Evolutionary conservation across 2,797 vertebrate genomes (phyloP), one percentile per base, ranked within the genome.

Genomic region (Notolepis coatsorum): DNA sequence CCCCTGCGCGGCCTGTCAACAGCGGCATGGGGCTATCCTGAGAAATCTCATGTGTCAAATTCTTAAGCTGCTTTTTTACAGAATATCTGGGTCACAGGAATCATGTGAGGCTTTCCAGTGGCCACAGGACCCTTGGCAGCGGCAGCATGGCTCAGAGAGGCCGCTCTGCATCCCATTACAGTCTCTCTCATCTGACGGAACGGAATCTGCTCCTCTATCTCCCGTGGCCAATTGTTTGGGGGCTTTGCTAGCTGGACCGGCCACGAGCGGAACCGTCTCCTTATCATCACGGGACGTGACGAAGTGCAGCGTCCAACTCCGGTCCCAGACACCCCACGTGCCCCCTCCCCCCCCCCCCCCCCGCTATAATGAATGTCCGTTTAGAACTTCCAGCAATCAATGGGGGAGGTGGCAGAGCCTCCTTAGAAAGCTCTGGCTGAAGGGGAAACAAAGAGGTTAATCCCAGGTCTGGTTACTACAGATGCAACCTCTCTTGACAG

Each of bases 291-390:
- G 80, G 76, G 86, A 74, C 73, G n/a, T 76, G 76, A 85, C 65
- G 59, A 78, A 37, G 21, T 15, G 30, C 53, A 37, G 37, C 71
- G n/a, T n/a, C n/a, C n/a, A n/a, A n/a, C n/a, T n/a, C n/a, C n/a
- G n/a, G n/a, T n/a, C 68, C 31, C 6, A 1, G 41, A 17, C 38
- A 46, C n/a, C 13, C 7, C 39, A 33, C 25, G 2, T 18, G 8
- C 7, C 17, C 15, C 7, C 17, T 1, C 3, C 61, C 60, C 61
- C 43, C 21, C 53, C 60, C 39, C 50, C 68, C 82, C n/a, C n/a
- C n/a, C 78, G 67, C 45, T 71, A 75, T 84, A 91, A 90, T 91
- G 85, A 80, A 76, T 68, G 79, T 84, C 85, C 89, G 77, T 90
- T 92, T 84, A 84, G 66, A 84, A 75, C 77, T 74, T 67, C 80